Conservation (phyloP, 1,140 invertebrate genomes). For the Drosophila sproati region DNA sequence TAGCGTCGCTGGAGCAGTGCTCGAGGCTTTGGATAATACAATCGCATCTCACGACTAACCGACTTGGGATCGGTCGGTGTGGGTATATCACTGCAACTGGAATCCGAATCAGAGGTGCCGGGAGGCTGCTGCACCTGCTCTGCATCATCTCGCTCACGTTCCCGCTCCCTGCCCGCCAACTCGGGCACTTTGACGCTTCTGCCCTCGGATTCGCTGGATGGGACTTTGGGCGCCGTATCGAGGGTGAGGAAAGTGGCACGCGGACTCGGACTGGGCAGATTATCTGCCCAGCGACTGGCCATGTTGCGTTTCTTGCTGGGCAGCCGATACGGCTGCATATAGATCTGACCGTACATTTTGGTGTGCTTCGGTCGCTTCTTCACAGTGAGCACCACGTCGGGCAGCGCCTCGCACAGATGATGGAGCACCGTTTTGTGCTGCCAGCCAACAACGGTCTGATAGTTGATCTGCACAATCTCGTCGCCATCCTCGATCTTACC, state of each 20-base stretch:
- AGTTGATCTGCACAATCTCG: conserved; percentile 96
- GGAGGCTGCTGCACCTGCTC: conserved; percentile 34
- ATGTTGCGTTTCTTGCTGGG: conserved; percentile 90
- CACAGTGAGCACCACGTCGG: conserved; percentile 92
- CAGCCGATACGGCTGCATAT: conserved; percentile 91
- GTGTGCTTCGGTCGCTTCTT: conserved; percentile 94
- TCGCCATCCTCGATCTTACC: conserved; percentile 96
- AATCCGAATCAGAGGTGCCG: conserved; percentile 78
- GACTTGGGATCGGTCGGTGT: conserved; percentile 78
- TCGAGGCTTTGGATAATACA: conserved; percentile 91
- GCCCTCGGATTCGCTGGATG: conserved; percentile 19
- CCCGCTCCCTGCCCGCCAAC: conserved; percentile 7
- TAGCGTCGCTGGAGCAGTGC: conserved; percentile 91
- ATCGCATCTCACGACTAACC: conserved; percentile 81
- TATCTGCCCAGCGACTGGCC: conserved; percentile 88
- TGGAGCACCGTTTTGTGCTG: conserved; percentile 92
- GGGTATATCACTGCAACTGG: conserved; percentile 81
- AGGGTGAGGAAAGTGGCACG: conserved; percentile 87
- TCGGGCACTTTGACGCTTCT: conserved; percentile 71
- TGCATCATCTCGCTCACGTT: not conserved
- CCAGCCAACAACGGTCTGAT: conserved; percentile 96
- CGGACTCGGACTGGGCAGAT: conserved; percentile 87
- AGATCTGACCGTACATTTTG: conserved; percentile 93
- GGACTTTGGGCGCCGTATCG: conserved; percentile 86
- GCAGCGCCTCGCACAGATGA: conserved; percentile 91